A percentile compares a stretch with the other conserved stretches of the same genome.
These are phyloP conservation scores for Oncopodura yosiiana DNA, from an alignment of 1,140 invertebrate genomes.

Conservation along the genomic window DNA sequence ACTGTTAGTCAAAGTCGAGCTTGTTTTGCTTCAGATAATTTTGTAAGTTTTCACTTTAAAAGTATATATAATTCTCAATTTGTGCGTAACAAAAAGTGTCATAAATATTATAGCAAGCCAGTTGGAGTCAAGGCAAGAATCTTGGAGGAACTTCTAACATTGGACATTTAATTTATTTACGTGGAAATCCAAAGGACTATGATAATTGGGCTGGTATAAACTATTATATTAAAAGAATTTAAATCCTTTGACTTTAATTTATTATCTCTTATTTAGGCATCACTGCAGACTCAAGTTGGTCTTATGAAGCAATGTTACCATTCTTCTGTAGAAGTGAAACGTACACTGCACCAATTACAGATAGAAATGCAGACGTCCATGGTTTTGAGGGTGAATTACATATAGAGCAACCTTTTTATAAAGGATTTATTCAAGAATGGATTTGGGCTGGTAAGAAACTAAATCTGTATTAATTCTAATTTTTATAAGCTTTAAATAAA, in stretches of 20 bases:
- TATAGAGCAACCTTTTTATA: not conserved
- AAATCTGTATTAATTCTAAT: no score
- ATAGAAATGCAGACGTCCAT: no score
- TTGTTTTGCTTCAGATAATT: conserved; percentile 5
- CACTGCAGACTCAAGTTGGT: conserved; percentile 45
- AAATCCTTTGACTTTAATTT: no score
- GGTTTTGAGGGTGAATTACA: no score
- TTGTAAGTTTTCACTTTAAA: not conserved
- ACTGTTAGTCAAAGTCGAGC: conserved; percentile 14
- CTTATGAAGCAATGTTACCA: conserved; percentile 52
- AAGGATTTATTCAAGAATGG: not conserved
- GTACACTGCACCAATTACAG: no score
- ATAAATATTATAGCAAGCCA: conserved; percentile 26
- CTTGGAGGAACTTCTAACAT: conserved; percentile 51
- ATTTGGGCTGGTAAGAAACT: conserved; percentile 1
- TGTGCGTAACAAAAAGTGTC: not conserved
- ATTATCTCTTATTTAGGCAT: no score
- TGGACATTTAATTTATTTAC: conserved; percentile 56
- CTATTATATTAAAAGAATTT: no score
- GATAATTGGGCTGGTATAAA: conserved; percentile 57
- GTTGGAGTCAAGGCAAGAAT: conserved; percentile 43
- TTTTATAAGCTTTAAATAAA: no score
- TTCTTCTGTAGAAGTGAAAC: conserved; percentile 73
- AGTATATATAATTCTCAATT: not conserved
- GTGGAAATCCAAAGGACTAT: conserved; percentile 54